Base-by-base conservation (phyloP, 2,797 vertebrate genomes). In the Anguilla obscura region DNA sequence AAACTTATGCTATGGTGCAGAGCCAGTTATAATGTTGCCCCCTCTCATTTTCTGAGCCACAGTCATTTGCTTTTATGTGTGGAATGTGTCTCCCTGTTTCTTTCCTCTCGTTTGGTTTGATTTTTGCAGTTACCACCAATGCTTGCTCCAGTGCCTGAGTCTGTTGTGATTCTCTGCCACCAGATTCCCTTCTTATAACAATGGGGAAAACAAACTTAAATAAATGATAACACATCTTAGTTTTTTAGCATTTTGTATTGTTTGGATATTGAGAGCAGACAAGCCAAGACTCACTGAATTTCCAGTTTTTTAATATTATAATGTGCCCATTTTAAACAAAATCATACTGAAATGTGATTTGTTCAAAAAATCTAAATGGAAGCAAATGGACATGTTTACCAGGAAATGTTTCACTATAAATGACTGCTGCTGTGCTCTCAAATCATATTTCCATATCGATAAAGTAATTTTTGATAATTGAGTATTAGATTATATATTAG, bases 101-200 rank as follows among this genome's bases (percentile, higher is more conserved):
- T 9, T 10, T 10, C 9, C 33, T 9, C 45, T 52, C 10, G 18
- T 21, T 18, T 9, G 30, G 21, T 12, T 8, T 83, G 80, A 21
- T 48, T n/a, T 83, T 83, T 33, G 7, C 5, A 24, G 76, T 50
- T 40, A 21, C 45, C 16, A 24, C 45, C 24, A 10, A 27, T 24
- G 48, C n/a, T 48, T 21, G 24, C 80, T 50, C 10, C 52, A 14
- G 52, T 3, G 48, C 24, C 24, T 27, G n/a, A 27, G 83, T 54
- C 83, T 27, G 27, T 7, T 0, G 83, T 30, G 52, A 10, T 58
- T 82, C 74, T 14, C 12, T 56, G 52, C 83, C 27, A 33, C 50
- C 24, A 84, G 50, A 27, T 50, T 84, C n/a, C 50, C 80, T n/a
- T 56, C 83, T 58, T 6, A n/a, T 84, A n/a, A 84, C n/a, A 58